Evolutionary conservation across 2,113 vertebrate genomes (phyloP).

Genomic region (Dromas ardeola): DNA sequence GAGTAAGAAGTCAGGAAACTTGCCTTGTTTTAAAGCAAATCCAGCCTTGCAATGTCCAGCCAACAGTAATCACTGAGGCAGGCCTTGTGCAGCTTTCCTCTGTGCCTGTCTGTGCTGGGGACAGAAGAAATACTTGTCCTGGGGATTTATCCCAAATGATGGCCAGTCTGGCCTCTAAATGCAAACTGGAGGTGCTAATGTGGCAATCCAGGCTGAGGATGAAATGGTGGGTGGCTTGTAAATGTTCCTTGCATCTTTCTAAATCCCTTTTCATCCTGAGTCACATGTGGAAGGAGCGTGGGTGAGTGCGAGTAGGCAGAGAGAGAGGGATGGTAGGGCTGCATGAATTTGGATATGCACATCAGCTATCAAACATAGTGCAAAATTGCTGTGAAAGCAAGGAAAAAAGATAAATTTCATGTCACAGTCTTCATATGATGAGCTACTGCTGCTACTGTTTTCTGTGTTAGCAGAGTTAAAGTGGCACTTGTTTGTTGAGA

Average conservation of each 20-base stretch:
- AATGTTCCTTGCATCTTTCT: conserved; percentile 36
- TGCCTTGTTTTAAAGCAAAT: background rate
- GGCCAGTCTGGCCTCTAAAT: background rate
- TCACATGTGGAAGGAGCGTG: conserved; percentile 30
- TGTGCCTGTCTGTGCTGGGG: background rate
- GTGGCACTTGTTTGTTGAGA: background rate
- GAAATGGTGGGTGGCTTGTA: conserved; percentile 29
- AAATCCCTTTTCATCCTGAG: conserved; percentile 61
- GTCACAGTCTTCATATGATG: conserved; percentile 39
- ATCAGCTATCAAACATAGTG: conserved; percentile 58
- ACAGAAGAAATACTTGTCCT: background rate
- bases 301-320: conserved; percentile 52
- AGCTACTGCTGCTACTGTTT: conserved; percentile 8
- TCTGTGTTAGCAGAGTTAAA: conserved; percentile 10
- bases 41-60: background rate
- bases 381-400: conserved; percentile 57
- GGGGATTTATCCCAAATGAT: background rate
- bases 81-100: background rate
- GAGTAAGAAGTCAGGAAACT: background rate
- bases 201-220: background rate
- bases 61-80: background rate
- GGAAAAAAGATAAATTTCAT: conserved; percentile 45
- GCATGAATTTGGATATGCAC: conserved; percentile 63
- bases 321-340: conserved; percentile 57
- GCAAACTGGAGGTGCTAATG: background rate